Base-by-base conservation (phyloP, 2,797 vertebrate genomes). In the Choloepus didactylus region DNA sequence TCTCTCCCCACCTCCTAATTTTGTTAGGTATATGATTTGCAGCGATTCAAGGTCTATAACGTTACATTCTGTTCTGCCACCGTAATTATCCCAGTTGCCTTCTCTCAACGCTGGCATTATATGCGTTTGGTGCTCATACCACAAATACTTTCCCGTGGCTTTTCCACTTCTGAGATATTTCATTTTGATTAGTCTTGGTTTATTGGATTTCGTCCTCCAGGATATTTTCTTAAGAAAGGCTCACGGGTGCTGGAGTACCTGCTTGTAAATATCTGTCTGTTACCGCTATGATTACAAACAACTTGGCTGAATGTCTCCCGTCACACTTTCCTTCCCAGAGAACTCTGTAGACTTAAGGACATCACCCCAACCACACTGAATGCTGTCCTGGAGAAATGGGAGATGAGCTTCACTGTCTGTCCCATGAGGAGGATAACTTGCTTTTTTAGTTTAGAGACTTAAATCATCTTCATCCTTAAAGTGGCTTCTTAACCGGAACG, bases 381-480 rank as follows among this genome's bases (percentile, higher is more conserved):
- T 21, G 12, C 2, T 27, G 67, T 60, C 35, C 38, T 27, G 67
- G 16, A 85, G 16, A 81, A 75, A 86, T n/a, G 41, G 11, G n/a
- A 91, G 76, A 77, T 51, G 14, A 82, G 62, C 27, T 31, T 82
- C 46, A 16, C 7, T 82, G 38, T 70, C 73, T 66, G 21, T 44
- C 31, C 31, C 49, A 49, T 35, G 8, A 49, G 49, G 38, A 38
- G 66, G 38, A 82, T 35, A 88, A 85, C 44, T 15, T 77, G 41
- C 4, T 60, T 83, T 64, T 87, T 96, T 41, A 83, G 56, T 73
- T 75, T n/a, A 88, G 54, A 87, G 79, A 87, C 19, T 38, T 70
- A 84, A 69, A 54, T 77, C 3, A 60, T 51, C 44, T 87, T 77
- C 73, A 87, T 38, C 29, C 29, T 69, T 81, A 6, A 84, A 54